Base-by-base conservation (phyloP, 2,888 invertebrate genomes). In the Linnaemya tessellans region DNA sequence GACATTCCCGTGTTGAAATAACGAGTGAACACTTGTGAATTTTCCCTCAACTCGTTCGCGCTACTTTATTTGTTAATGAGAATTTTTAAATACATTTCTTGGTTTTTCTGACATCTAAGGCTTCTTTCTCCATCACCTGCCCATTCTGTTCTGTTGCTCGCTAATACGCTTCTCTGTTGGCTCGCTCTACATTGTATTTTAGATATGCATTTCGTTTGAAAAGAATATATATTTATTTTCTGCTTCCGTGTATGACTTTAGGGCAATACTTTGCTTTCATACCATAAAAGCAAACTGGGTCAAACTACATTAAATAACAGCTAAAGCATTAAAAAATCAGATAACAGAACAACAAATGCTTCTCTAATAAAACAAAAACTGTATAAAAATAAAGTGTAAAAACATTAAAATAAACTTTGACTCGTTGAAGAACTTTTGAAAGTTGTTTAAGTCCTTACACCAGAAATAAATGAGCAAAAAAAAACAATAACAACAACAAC, bases 21-120 rank as follows among this genome's bases (percentile, higher is more conserved):
- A 80, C 65, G 80, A 80, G 71, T 65, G 64, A 80, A 80, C 80
- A 73, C 80, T 80, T 80, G 54, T 54, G 68, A 77, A 82, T 70
- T 54, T 82, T 65, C 68, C 62, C 35, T 49, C 79, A 64, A 71
- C 70, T 71, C 64, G 18, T 22, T 62, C 54, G 51, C 56, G 51
- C 58, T 73, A 38, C 65, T 80, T 64, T 80, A 51, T 64, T 65
- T 80, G 65, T 71, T 80, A 80, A 80, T 80, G 80, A 80, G 80
- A 73, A 73, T 20, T 80, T 64, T 73, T 13, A 51, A 70, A 49
- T 68, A 38, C 18, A 56, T 79, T 71, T 54, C 54, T 70, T 70
- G 18, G 43, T n/a, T 22, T 73, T 15, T 58, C 73, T 56, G 46
- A 78, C 38, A 49, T 68, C 38, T 67, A 67, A 35, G 7, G 18